A percentile compares a stretch with the other conserved stretches of the same genome.
phyloP scores from a whole-genome alignment of 2,888 invertebrate genomes.

The Sesia bembeciformis region DNA sequence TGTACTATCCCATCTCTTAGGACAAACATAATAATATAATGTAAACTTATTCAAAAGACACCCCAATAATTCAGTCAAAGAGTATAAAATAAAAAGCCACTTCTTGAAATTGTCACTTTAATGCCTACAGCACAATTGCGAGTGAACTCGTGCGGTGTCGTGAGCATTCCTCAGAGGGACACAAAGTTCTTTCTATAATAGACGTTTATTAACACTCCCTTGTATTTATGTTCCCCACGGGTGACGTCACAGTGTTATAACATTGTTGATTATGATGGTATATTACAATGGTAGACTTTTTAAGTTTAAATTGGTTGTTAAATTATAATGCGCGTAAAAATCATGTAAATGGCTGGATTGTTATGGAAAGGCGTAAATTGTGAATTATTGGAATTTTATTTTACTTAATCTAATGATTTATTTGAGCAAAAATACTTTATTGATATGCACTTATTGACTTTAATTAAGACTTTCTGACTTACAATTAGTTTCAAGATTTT shows the following conservation, averaged over 20 bases:
- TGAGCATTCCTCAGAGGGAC: background rate
- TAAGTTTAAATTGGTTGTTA: too few species aligned
- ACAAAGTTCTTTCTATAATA: conserved; percentile 1
- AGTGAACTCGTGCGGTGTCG: background rate
- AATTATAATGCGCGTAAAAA: too few species aligned
- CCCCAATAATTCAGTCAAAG: background rate
- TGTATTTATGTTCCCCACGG: conserved; percentile 4
- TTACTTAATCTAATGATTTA: too few species aligned
- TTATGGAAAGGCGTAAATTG: too few species aligned
- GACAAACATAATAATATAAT: too few species aligned
- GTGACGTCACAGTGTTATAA: background rate
- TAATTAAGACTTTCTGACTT: too few species aligned
- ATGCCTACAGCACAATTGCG: background rate
- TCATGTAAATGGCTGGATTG: too few species aligned
- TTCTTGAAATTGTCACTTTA: background rate
- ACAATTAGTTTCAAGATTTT: background rate
- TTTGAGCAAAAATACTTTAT: too few species aligned
- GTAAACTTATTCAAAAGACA: background rate
- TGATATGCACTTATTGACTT: too few species aligned
- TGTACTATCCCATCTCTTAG: too few species aligned
- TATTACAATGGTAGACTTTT: background rate
- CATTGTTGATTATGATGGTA: background rate
- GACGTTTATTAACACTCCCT: conserved; percentile 4
- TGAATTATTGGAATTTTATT: too few species aligned
- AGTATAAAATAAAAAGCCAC: background rate